Percentiles rank a stretch among this genome's conserved stretches.
phyloP scores from a whole-genome alignment of 2,797 vertebrate species.

The Labeo calbasu region DNA sequence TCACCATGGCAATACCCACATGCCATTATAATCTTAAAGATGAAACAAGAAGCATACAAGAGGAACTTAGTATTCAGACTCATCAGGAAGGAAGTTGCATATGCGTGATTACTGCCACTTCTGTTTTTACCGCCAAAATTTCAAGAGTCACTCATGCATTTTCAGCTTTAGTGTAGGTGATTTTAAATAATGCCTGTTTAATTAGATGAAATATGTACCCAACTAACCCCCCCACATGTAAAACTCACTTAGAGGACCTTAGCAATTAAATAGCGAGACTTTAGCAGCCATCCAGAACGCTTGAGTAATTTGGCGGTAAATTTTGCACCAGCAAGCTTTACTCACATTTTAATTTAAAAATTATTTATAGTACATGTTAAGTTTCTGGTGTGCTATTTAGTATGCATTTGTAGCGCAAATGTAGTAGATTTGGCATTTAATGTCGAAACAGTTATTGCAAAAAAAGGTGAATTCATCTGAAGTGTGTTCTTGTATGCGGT shows the following conservation, averaged over 20 bases:
- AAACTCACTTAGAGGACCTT: neutral
- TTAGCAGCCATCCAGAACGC: neutral
- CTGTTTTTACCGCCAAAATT: conserved; percentile 4
- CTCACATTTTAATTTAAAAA: neutral
- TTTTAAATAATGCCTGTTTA: neutral
- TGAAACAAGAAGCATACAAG: conserved; percentile 26
- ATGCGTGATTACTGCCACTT: conserved; percentile 26
- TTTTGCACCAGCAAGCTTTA: neutral
- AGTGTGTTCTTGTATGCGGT: neutral
- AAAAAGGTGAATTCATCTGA: neutral
- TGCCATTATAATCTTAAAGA: neutral
- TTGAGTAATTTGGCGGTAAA: neutral
- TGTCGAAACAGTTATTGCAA: neutral
- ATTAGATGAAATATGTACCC: neutral
- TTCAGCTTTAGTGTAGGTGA: neutral
- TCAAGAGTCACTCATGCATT: conserved; percentile 1
- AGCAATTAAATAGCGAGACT: neutral
- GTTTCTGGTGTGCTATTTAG: neutral
- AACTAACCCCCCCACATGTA: neutral
- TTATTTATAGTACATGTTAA: neutral
- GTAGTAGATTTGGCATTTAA: neutral
- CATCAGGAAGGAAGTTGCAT: conserved; percentile 50
- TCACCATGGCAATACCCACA: conserved; percentile 14
- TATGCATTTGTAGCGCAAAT: neutral
- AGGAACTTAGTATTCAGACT: conserved; percentile 36